Evolutionary conservation across 2,797 vertebrate genomes (phyloP).

Genomic region (Phoebastria nigripes): DNA sequence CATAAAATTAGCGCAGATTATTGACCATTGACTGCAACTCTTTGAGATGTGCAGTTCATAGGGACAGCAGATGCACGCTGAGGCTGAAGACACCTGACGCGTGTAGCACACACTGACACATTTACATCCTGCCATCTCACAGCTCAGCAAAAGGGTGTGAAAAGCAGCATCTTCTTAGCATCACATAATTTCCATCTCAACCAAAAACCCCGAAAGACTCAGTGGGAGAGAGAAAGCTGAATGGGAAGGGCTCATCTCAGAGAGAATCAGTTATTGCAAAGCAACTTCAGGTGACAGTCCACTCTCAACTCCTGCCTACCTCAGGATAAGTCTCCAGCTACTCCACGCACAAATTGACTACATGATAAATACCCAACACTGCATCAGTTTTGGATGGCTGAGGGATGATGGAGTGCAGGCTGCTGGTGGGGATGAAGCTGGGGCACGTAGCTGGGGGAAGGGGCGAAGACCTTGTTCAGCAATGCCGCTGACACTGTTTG

Average conservation of each 20-base stretch:
- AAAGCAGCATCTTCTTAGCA: not conserved
- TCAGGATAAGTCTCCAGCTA: not conserved
- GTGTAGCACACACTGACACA: not conserved
- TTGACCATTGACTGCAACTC: not conserved
- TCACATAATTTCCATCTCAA: not conserved
- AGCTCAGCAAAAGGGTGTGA: not conserved
- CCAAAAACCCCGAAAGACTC: not conserved
- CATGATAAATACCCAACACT: no score
- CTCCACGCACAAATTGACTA: rapidly evolving
- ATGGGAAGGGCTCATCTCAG: not conserved
- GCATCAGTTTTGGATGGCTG: not conserved
- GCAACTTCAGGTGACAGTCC: not conserved
- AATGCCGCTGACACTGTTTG: not conserved
- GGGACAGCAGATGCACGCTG: rapidly evolving
- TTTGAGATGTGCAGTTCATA: not conserved
- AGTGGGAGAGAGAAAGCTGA: not conserved
- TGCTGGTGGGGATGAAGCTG: not conserved
- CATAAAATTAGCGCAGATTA: not conserved
- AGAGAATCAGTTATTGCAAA: not conserved
- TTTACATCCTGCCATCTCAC: not conserved
- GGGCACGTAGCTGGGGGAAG: not conserved
- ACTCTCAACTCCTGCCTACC: not conserved
- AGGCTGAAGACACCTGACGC: not conserved
- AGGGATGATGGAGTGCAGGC: not conserved
- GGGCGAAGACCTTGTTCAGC: not conserved